Conservation (phyloP, 2,888 invertebrate species). For the Agonopterix subpropinquella region DNA sequence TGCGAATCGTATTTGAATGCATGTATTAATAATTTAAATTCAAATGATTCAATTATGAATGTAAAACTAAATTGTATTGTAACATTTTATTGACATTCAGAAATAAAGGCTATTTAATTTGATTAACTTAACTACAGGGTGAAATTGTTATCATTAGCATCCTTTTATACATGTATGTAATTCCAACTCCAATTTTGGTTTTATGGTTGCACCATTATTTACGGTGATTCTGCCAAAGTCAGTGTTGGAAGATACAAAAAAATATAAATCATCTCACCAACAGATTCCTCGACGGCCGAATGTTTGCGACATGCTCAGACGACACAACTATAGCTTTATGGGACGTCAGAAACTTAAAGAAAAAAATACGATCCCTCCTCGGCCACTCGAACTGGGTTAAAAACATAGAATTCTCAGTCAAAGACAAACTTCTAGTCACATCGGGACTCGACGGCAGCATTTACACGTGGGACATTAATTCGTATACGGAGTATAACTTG, state of each 20-base stretch:
- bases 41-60: too few relatives aligned
- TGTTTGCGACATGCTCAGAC: conserved; percentile 96
- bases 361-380: conserved; percentile 83
- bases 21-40: too few relatives aligned
- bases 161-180: not conserved
- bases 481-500: conserved; percentile 85
- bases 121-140: too few relatives aligned
- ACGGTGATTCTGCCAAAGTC: too few relatives aligned
- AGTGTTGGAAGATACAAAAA: too few relatives aligned
- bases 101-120: too few relatives aligned
- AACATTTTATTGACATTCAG: too few relatives aligned
- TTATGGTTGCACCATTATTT: too few relatives aligned
- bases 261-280: conserved; percentile 3
- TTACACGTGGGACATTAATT: conserved; percentile 95
- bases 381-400: conserved; percentile 98
- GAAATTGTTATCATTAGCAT: too few relatives aligned
- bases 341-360: conserved; percentile 91
- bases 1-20: too few relatives aligned
- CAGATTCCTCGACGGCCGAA: conserved; percentile 90
- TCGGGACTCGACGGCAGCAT: conserved; percentile 96
- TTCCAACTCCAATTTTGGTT: too few relatives aligned
- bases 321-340: conserved; percentile 94
- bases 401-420: conserved; percentile 93
- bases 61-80: too few relatives aligned
- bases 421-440: conserved; percentile 89